Conservation (phyloP, 2,888 invertebrate genomes). For the Trachelus stipa region DNA sequence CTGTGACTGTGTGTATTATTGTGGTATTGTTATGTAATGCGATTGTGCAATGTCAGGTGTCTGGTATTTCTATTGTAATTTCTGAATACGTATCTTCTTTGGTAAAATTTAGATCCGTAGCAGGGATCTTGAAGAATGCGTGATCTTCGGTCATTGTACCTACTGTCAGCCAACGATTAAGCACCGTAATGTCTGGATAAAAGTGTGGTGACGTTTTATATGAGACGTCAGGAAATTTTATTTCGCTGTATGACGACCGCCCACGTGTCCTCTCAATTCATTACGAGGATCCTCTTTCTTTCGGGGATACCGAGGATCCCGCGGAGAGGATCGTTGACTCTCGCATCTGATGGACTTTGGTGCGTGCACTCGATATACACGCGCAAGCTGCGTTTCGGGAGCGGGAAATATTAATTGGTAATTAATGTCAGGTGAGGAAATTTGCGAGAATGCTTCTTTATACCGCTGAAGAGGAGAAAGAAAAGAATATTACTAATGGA, state of each 20-base stretch:
- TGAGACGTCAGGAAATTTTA: background rate
- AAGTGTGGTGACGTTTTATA: background rate
- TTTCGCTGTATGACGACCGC: background rate
- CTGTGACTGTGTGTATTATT: background rate
- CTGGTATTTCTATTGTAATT: background rate
- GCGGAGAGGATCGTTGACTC: background rate
- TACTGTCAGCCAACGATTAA: background rate
- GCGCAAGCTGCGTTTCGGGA: background rate
- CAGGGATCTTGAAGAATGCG: background rate
- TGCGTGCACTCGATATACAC: background rate
- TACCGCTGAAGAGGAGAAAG: background rate
- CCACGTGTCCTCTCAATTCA: background rate
- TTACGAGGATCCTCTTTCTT: background rate
- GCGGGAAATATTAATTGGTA: constrained; percentile 52
- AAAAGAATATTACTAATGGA: background rate
- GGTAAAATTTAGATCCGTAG: background rate
- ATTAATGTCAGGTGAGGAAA: constrained; percentile 52
- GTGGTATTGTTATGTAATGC: background rate
- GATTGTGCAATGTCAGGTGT: background rate
- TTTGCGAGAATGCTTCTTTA: constrained; percentile 47
- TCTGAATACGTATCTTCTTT: background rate
- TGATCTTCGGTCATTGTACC: background rate
- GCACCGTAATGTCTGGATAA: background rate
- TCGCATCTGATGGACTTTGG: background rate
- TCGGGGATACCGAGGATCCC: background rate